Evolutionary conservation across 2,113 vertebrate genomes (phyloP), one percentile per base, ranked within the genome.

Genomic region (Lepisosteus osseus): DNA sequence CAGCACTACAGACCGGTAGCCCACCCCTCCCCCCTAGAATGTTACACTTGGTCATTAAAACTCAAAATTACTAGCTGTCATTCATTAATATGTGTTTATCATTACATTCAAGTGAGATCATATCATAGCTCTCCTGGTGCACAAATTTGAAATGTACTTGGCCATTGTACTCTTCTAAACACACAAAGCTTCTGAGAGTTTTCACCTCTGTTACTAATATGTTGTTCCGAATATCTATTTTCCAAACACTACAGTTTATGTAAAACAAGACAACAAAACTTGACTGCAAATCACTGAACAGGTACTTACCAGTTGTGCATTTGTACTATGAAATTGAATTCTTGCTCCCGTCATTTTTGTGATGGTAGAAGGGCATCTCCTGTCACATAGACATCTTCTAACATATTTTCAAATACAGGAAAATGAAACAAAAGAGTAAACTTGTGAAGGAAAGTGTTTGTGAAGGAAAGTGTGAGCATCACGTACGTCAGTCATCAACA

Each of bases 211-310:
- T 78, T 83, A 81, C 83, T 84, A 84, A 77, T 79, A 82, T 71
- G 12, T 72, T 77, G 77, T 69, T 79, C 80, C 9, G 1, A 9
- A 51, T 51, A 51, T 51, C 47, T 51, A 51, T 5, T 73, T 76
- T 86, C 74, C 72, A 68, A 72, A 73, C 68, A 70, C 70, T 83
- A 79, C 82, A 82, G 83, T 84, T 80, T 82, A 76, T 74, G 51
- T 15, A 70, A 81, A 29, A 29, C 29, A 29, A 29, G 29, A 73
- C 84, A 90, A 88, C 88, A 88, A 84, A 86, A 83, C 87, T 87
- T 86, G 86, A 86, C 84, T 86, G 86, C 83, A 90, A 89, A 83
- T 80, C 77, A 83, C 78, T 87, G 82, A 90, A 88, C 81, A 82
- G 78, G 78, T 84, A 85, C 85, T 84, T 78, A 81, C 44, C 74